A percentile compares a stretch with the other conserved stretches of the same genome.
Conservation (phyloP, 1,140 invertebrate genomes). For the Saccostrea echinata region DNA sequence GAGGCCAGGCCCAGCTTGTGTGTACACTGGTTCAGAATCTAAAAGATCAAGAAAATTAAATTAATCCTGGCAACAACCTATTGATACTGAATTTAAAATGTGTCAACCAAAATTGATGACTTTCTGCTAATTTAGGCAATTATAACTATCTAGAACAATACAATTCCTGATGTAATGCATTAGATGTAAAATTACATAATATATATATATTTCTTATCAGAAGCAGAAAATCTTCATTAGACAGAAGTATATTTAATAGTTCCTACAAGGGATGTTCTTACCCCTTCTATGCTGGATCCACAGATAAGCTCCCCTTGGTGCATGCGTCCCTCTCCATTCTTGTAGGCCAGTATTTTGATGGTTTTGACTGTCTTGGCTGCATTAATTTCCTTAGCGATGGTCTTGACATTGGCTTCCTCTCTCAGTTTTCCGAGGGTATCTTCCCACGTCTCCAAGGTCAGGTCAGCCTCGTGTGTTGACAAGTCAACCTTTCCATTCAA, state of each 20-base stretch:
- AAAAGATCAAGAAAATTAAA: conserved; percentile 1
- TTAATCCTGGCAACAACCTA: too few relatives aligned
- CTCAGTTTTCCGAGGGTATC: conserved; percentile 70
- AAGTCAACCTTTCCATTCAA: conserved; percentile 79
- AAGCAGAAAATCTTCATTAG: too few relatives aligned
- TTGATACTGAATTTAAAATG: too few relatives aligned
- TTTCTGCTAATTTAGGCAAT: too few relatives aligned
- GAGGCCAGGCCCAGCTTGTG: conserved; percentile 71
- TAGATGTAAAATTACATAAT: too few relatives aligned
- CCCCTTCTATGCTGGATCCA: conserved; percentile 78
- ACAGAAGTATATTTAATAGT: too few relatives aligned
- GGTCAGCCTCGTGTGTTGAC: conserved; percentile 76
- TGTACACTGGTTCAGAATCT: conserved; percentile 78
- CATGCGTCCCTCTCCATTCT: conserved; percentile 78
- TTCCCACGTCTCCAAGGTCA: conserved; percentile 76
- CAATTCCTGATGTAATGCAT: too few relatives aligned
- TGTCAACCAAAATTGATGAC: too few relatives aligned
- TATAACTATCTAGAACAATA: too few relatives aligned
- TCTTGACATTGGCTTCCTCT: conserved; percentile 72
- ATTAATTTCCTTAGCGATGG: conserved; percentile 77
- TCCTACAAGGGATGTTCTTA: conserved; percentile 60
- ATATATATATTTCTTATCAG: too few relatives aligned
- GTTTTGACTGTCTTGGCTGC: conserved; percentile 72
- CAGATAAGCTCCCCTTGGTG: conserved; percentile 75
- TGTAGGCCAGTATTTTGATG: conserved; percentile 78